Percentiles rank a stretch among this genome's conserved stretches.
phyloP scores from a whole-genome alignment of 2,888 invertebrate species.

The Nephrotoma flavescens region DNA sequence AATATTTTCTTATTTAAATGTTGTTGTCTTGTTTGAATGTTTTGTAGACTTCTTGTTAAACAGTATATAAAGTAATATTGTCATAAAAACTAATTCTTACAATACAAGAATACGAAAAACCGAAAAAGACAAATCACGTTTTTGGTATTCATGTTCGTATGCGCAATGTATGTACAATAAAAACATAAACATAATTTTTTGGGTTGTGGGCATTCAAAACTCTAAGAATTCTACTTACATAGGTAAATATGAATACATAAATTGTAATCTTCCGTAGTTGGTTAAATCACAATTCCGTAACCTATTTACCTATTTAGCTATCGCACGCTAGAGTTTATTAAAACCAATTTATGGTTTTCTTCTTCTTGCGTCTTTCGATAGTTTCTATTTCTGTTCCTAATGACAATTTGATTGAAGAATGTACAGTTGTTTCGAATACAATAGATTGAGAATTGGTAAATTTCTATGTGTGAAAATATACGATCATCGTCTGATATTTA shows the following conservation, averaged over 20 bases:
- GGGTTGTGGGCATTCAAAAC: neutral
- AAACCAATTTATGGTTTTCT: neutral
- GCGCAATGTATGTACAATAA: no score
- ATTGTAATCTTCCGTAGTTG: neutral
- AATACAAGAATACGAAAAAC: neutral
- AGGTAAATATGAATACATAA: neutral
- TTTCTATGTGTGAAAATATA: no score
- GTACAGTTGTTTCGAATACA: neutral
- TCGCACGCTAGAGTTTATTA: neutral
- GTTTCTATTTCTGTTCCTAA: neutral
- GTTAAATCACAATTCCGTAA: neutral
- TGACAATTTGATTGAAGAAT: neutral
- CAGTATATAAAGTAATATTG: neutral
- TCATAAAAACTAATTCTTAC: neutral
- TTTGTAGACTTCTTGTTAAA: neutral
- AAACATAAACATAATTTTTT: neutral
- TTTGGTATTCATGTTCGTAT: neutral
- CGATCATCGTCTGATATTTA: no score
- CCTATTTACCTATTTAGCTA: neutral
- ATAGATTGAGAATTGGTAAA: neutral
- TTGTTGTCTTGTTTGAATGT: neutral
- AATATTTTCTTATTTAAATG: neutral
- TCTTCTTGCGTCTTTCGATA: neutral
- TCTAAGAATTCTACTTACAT: neutral
- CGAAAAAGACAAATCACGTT: neutral